A percentile compares a stretch with the other conserved stretches of the same genome.
Conservation (phyloP, 2,797 vertebrate species). For the Trachops cirrhosus region DNA sequence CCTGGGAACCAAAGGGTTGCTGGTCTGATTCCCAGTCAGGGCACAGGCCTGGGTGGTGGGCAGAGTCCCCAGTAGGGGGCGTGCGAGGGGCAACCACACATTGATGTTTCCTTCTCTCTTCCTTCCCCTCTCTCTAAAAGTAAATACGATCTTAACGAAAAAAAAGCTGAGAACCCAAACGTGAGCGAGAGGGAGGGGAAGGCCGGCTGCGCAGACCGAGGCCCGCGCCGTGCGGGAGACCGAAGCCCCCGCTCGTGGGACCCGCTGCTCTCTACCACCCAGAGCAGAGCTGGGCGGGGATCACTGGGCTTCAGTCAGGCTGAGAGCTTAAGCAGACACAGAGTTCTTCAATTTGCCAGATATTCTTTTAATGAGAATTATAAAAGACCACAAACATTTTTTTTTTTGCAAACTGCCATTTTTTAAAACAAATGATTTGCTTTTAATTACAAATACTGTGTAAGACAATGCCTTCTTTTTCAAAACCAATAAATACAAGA, state of each 20-base stretch:
- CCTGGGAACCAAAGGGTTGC: too few species aligned
- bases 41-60: too few species aligned
- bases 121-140: too few species aligned
- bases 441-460: constrained; percentile 83
- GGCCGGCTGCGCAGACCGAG: not conserved
- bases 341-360: constrained; percentile 81
- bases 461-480: constrained; percentile 80
- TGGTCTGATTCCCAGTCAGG: too few species aligned
- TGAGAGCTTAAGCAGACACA: constrained; percentile 77
- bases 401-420: constrained; percentile 80
- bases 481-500: constrained; percentile 83
- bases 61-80: too few species aligned
- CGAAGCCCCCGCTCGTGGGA: not conserved
- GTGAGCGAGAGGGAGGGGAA: not conserved
- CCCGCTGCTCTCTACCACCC: not conserved
- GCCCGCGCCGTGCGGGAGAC: not conserved
- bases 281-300: not conserved
- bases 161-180: not conserved
- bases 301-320: not conserved
- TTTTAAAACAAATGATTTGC: constrained; percentile 81
- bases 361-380: constrained; percentile 86
- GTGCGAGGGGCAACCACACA: too few species aligned
- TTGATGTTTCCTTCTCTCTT: too few species aligned
- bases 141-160: too few species aligned
- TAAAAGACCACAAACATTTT: constrained; percentile 84